Evolutionary conservation across 1,140 invertebrate species (phyloP).

Genomic region (Vanessa atalanta): DNA sequence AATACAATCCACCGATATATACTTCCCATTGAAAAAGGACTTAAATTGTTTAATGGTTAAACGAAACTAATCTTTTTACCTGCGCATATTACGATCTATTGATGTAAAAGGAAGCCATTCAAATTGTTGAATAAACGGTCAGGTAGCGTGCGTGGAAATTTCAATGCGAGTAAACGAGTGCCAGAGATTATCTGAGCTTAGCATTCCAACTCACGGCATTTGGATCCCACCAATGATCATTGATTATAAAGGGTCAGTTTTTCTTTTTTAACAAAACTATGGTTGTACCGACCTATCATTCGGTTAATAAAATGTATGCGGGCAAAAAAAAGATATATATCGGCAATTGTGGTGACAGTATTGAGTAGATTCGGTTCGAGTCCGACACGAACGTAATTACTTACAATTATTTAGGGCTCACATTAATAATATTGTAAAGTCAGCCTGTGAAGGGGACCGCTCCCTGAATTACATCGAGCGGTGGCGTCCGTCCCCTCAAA

Average conservation of each 20-base stretch:
- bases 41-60: slow-evolving; percentile 8
- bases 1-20: slow-evolving; percentile 16
- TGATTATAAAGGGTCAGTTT: slow-evolving; percentile 49
- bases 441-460: slow-evolving; percentile 36
- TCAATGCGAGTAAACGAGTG: slow-evolving; percentile 58
- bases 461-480: slow-evolving; percentile 27
- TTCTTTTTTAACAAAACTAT: slow-evolving; percentile 47
- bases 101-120: slow-evolving; percentile 65
- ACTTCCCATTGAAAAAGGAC: neutral
- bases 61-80: slow-evolving; percentile 34
- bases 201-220: slow-evolving; percentile 62
- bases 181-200: slow-evolving; percentile 71
- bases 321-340: slow-evolving; percentile 35
- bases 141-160: slow-evolving; percentile 74
- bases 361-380: slow-evolving; percentile 39
- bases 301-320: slow-evolving; percentile 71
- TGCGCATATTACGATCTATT: slow-evolving; percentile 49
- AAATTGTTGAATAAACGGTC: slow-evolving; percentile 64
- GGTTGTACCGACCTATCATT: slow-evolving; percentile 54
- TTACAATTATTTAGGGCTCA: slow-evolving; percentile 55
- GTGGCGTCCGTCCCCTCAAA: slow-evolving; percentile 38
- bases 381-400: slow-evolving; percentile 64
- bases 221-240: slow-evolving; percentile 44
- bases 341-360: slow-evolving; percentile 32
- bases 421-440: slow-evolving; percentile 54